phyloP scores from a whole-genome alignment of 1,140 invertebrate genomes.

The Tetramorium parvispinum region DNA sequence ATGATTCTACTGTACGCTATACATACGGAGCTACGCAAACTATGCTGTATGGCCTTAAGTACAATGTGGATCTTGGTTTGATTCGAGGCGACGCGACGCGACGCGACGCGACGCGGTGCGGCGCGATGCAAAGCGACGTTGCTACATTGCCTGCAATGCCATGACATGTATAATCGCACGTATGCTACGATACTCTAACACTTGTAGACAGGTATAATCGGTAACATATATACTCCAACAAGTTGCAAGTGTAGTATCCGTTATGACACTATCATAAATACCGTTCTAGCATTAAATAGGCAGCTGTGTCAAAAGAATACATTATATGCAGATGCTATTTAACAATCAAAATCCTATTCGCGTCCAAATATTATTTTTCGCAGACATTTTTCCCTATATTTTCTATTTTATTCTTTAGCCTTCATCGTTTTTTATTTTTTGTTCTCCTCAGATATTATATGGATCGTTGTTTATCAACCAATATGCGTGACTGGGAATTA shows the following conservation, averaged over 20 bases:
- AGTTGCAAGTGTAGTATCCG: background rate
- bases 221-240: background rate
- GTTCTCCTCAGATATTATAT: background rate
- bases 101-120: constrained; percentile 19
- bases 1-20: constrained; percentile 15
- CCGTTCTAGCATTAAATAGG: background rate
- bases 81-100: constrained; percentile 45
- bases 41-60: constrained; percentile 42
- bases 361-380: background rate
- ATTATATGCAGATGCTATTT: background rate
- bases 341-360: background rate
- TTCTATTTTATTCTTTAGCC: background rate
- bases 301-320: background rate
- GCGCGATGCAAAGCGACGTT: constrained; percentile 25
- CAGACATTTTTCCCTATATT: background rate
- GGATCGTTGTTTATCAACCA: background rate
- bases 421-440: background rate
- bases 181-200: constrained; percentile 17
- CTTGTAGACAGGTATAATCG: constrained; percentile 28
- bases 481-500: constrained; percentile 11
- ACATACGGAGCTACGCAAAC: constrained; percentile 11
- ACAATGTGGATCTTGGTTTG: constrained; percentile 51
- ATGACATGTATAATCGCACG: constrained; percentile 41
- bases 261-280: background rate
- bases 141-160: constrained; percentile 36